Evolutionary conservation across 2,888 invertebrate genomes (phyloP).

Genomic region (Xestia ashworthii): DNA sequence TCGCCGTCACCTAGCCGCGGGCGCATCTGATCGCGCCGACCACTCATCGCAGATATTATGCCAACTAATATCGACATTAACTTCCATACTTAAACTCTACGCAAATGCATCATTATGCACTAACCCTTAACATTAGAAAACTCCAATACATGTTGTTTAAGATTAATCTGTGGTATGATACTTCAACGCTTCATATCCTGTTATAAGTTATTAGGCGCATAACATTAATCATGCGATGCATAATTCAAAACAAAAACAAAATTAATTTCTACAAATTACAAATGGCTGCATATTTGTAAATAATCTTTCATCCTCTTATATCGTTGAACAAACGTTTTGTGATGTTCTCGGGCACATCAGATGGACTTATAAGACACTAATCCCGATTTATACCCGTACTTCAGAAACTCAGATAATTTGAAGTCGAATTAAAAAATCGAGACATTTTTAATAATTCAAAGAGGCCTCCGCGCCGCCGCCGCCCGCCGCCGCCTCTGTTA

Average conservation of each 20-base stretch:
- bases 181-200: slow-evolving; percentile 47
- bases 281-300: slow-evolving; percentile 73
- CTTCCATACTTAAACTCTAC: slow-evolving; percentile 70
- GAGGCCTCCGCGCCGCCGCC: slow-evolving; percentile 71
- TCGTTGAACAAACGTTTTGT: slow-evolving; percentile 86
- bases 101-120: slow-evolving; percentile 61
- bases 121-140: slow-evolving; percentile 60
- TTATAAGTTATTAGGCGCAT: slow-evolving; percentile 15
- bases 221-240: slow-evolving; percentile 42
- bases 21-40: slow-evolving; percentile 80
- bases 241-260: slow-evolving; percentile 66
- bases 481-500: slow-evolving; percentile 54
- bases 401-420: slow-evolving; percentile 86
- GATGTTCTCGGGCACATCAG: slow-evolving; percentile 79
- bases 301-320: slow-evolving; percentile 80
- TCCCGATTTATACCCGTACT: slow-evolving; percentile 82
- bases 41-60: slow-evolving; percentile 82
- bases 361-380: slow-evolving; percentile 85
- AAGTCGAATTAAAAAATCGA: slow-evolving; percentile 84
- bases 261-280: slow-evolving; percentile 73
- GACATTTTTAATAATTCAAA: slow-evolving; percentile 82
- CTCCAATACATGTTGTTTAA: slow-evolving; percentile 44
- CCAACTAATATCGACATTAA: slow-evolving; percentile 82
- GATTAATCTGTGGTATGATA: slow-evolving; percentile 55
- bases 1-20: slow-evolving; percentile 84